Percentiles rank a stretch among this genome's conserved stretches.
phyloP scores from a whole-genome alignment of 2,888 invertebrate genomes.

The Drosophila formosana region DNA sequence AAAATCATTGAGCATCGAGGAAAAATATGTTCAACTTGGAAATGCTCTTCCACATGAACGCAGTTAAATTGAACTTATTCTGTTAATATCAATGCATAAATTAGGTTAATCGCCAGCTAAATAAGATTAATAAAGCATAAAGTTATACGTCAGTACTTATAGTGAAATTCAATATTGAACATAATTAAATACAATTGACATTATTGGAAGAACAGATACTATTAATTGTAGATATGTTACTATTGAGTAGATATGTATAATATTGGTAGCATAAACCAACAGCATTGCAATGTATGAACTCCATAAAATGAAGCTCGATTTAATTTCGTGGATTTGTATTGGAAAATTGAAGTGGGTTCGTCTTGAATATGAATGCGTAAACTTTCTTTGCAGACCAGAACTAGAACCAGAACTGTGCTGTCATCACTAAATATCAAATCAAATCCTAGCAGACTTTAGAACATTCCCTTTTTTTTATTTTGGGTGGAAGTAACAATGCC shows the following conservation, averaged over 20 bases:
- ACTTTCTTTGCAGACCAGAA: background rate
- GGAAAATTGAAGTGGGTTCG: background rate
- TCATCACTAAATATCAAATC: constrained; percentile 3
- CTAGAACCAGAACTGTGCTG: background rate
- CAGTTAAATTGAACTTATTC: background rate
- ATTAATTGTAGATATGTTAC: too few relatives aligned
- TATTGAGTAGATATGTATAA: too few relatives aligned
- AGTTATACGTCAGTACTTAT: background rate
- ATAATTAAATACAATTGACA: too few relatives aligned
- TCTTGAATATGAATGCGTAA: background rate
- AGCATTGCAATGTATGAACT: too few relatives aligned
- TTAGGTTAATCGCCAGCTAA: background rate
- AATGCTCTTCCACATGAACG: constrained; percentile 5
- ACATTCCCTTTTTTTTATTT: background rate
- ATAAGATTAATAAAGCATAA: constrained; percentile 1
- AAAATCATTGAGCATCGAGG: background rate
- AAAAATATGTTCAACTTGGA: background rate
- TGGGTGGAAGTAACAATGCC: constrained; percentile 20
- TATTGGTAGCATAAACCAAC: too few relatives aligned
- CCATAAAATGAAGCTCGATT: background rate
- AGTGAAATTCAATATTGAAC: too few relatives aligned
- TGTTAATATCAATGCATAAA: background rate
- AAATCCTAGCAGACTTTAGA: background rate
- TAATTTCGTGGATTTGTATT: background rate
- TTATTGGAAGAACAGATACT: too few relatives aligned